phyloP scores from a whole-genome alignment of 2,888 invertebrate genomes.

The Tipula helvola region DNA sequence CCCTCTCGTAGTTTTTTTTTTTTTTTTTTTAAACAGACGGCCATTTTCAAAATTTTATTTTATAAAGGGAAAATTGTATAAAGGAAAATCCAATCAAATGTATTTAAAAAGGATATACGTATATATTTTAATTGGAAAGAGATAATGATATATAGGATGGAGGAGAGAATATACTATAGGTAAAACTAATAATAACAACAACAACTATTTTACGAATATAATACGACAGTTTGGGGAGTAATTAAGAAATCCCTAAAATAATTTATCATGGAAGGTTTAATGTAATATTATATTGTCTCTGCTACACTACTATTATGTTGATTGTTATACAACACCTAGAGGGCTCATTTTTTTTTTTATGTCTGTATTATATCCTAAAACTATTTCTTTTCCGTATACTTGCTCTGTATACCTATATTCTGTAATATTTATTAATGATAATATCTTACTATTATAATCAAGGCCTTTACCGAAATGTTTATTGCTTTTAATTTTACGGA shows the following conservation, averaged over 20 bases:
- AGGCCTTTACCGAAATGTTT: not conserved
- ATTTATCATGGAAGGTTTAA: slow-evolving; percentile 25
- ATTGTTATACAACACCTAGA: slow-evolving; percentile 29
- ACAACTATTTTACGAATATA: not conserved
- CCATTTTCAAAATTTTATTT: not conserved
- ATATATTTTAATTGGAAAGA: slow-evolving; percentile 8
- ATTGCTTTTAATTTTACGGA: not conserved
- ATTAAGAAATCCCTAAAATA: slow-evolving; percentile 30
- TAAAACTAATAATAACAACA: not conserved
- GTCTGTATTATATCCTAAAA: not conserved
- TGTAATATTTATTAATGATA: slow-evolving; percentile 5
- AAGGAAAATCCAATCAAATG: slow-evolving; percentile 4
- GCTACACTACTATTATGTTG: slow-evolving; percentile 20
- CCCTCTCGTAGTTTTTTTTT: not conserved
- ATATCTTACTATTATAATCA: slow-evolving; percentile 9
- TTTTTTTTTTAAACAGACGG: not conserved
- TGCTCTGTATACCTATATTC: not conserved
- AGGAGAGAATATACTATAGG: not conserved
- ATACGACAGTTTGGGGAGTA: slow-evolving; percentile 32
- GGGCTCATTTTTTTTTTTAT: slow-evolving; percentile 21
- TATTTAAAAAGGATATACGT: not conserved
- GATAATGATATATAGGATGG: not conserved
- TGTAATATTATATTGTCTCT: not conserved
- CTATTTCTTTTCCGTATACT: not conserved
- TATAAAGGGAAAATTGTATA: not conserved